Evolutionary conservation across 2,113 vertebrate genomes (phyloP), one percentile per base, ranked within the genome.

Genomic region (Beaufortia kweichowensis): DNA sequence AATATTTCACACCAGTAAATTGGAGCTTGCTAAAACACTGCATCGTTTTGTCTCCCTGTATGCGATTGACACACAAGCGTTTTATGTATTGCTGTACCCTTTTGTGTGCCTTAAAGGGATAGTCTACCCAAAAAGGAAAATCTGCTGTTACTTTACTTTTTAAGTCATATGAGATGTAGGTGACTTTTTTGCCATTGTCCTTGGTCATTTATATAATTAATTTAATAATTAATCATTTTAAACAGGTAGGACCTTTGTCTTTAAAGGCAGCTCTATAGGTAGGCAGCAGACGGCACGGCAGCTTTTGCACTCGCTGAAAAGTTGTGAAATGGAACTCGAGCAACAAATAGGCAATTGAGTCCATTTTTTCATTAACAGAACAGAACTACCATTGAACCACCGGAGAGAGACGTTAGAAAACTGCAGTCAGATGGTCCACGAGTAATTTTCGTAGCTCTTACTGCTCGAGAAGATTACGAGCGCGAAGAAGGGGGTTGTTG

Each of bases 281-380:
- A 65, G 14, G 14, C 23, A 26, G 21, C 14, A 63, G 31, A 11
- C 60, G 35, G n/a, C n/a, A 31, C 3, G 60, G n/a, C n/a, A n/a
- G n/a, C 33, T 39, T 39, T 39, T 10, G 8, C 2, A 39, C 35
- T 21, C 3, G 23, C 61, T 39, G 1, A 46, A 10, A 39, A 39
- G 35, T 23, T 64, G 19, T 39, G 21, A 29, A 15, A 5, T n/a
- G 23, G 31, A 23, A 69, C 66, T 23, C 46, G 23, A 23, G 28
- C 48, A 69, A 29, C 21, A 55, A 69, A 55, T 33, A 19, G 28
- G 8, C n/a, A n/a, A 23, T 17, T 23, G 19, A 28, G 9, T 59
- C 21, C 3, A 57, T 57, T 57, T 71, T 56, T 59, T n/a, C 17
- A 71, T 71, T 71, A 35, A 69, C 31, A 23, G n/a, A 69, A 53